These are phyloP conservation scores for Rhyacichthys aspro DNA, from an alignment of 2,797 vertebrate genomes.

Conservation along the genomic window DNA sequence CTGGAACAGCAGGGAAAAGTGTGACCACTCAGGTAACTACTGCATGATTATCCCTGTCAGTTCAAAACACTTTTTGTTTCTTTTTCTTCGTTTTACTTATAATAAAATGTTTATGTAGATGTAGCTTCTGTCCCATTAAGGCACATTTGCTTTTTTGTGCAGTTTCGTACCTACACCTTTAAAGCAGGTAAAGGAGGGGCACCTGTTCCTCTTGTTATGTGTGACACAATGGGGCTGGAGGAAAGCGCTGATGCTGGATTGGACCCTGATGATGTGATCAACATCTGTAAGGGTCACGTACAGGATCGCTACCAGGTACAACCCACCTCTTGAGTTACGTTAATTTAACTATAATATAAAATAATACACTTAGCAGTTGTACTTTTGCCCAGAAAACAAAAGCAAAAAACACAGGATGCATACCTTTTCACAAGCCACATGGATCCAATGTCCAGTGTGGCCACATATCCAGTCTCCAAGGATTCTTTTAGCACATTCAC, in stretches of 20 bases:
- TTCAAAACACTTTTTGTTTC: not conserved
- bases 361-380: too few relatives aligned
- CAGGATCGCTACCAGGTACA: conserved; percentile 65
- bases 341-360: not conserved
- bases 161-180: conserved; percentile 75
- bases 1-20: conserved; percentile 63
- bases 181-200: conserved; percentile 50
- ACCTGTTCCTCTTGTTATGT: conserved; percentile 68
- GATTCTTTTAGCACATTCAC: too few relatives aligned
- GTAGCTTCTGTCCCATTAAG: not conserved
- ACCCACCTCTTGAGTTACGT: not conserved
- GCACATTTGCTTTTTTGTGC: conserved; percentile 3
- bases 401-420: too few relatives aligned
- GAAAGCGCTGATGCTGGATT: conserved; percentile 62
- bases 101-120: too few relatives aligned
- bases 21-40: conserved; percentile 69
- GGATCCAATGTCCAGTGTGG: too few relatives aligned
- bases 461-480: too few relatives aligned
- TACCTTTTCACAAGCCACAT: too few relatives aligned
- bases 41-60: too few relatives aligned
- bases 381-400: too few relatives aligned
- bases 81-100: not conserved
- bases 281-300: conserved; percentile 73
- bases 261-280: conserved; percentile 68
- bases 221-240: conserved; percentile 82